A percentile compares a stretch with the other conserved stretches of the same genome.
Conservation (phyloP, 2,797 vertebrate genomes). For the Rachycentron canadum region DNA sequence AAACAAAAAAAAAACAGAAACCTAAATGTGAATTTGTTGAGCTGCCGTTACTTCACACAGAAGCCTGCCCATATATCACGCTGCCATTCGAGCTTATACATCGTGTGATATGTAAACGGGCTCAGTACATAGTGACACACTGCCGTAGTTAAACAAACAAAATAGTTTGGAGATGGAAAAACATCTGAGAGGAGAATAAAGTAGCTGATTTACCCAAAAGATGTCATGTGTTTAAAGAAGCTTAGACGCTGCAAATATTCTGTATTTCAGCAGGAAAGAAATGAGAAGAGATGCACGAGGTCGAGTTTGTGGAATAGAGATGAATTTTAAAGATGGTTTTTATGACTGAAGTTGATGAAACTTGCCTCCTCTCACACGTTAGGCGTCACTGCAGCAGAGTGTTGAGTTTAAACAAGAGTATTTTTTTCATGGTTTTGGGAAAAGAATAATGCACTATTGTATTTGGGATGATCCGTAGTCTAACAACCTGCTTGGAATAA, state of each 20-base stretch:
- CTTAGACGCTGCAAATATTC: conserved; percentile 51
- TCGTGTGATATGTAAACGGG: conserved; percentile 50
- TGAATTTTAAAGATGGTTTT: neutral
- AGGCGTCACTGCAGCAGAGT: neutral
- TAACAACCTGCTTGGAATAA: conserved; percentile 20
- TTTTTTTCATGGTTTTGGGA: neutral
- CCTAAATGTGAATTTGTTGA: too few species aligned
- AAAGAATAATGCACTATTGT: neutral
- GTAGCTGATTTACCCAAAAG: conserved; percentile 57
- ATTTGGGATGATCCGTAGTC: neutral
- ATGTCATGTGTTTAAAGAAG: conserved; percentile 67
- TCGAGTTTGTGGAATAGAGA: neutral
- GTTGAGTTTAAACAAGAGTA: neutral
- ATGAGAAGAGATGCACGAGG: conserved; percentile 33
- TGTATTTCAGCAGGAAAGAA: conserved; percentile 38
- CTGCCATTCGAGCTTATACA: conserved; percentile 61
- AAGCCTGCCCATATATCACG: conserved; percentile 35
- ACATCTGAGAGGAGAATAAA: conserved; percentile 55
- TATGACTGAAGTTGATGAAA: neutral
- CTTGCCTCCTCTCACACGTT: neutral
- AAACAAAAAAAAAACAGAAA: too few species aligned
- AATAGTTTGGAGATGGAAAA: conserved; percentile 57
- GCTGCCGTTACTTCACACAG: neutral
- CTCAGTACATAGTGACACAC: conserved; percentile 30
- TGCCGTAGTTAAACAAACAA: conserved; percentile 46